Conservation (phyloP, 2,888 invertebrate genomes). For the Aspidiotus destructor region DNA sequence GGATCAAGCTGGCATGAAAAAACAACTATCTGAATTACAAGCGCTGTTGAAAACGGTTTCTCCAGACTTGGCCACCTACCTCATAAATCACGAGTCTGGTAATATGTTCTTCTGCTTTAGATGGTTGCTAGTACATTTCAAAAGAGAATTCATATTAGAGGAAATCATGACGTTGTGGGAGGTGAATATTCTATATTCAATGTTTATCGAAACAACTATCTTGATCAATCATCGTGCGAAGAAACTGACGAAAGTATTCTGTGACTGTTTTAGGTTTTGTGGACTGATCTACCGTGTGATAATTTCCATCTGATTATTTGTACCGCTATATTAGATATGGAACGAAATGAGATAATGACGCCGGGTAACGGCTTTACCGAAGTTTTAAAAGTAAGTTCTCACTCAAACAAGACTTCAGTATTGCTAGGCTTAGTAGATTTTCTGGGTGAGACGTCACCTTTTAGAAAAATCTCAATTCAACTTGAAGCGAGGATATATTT, state of each 20-base stretch:
- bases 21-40: constrained; percentile 75
- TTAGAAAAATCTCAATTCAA: too few species aligned
- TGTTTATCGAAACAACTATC: neutral
- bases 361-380: constrained; percentile 91
- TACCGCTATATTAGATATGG: constrained; percentile 82
- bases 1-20: constrained; percentile 93
- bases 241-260: neutral
- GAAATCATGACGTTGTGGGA: constrained; percentile 92
- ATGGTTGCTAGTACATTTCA: constrained; percentile 93
- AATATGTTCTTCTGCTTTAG: constrained; percentile 99
- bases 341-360: constrained; percentile 77
- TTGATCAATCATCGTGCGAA: neutral
- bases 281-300: constrained; percentile 88
- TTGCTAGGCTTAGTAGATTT: too few species aligned
- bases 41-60: constrained; percentile 70
- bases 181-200: constrained; percentile 44
- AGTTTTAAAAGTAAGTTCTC: constrained; percentile 66
- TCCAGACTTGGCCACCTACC: constrained; percentile 74
- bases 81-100: constrained; percentile 76
- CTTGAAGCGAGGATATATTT: too few species aligned
- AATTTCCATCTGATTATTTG: constrained; percentile 93
- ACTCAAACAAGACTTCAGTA: too few species aligned
- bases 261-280: constrained; percentile 46
- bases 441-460: too few species aligned
- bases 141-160: constrained; percentile 78